Evolutionary conservation across 1,140 invertebrate species (phyloP).

Genomic region (Neomicropteryx cornuta): DNA sequence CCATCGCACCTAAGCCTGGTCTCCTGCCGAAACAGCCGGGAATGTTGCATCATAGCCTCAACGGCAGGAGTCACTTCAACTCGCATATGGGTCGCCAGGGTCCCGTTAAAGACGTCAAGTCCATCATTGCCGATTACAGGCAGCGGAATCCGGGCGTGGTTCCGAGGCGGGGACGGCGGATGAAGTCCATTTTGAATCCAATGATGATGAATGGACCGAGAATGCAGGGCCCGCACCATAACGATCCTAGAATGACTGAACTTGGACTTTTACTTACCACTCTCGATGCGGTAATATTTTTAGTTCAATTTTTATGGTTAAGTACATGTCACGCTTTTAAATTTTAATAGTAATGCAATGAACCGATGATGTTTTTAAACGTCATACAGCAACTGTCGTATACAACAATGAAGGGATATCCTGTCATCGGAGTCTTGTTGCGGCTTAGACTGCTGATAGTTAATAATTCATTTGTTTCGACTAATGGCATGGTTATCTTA

Average conservation of each 20-base stretch:
- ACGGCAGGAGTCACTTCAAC: too few species aligned
- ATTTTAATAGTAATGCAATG: too few species aligned
- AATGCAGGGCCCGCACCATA: constrained; percentile 7
- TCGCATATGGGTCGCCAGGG: constrained; percentile 53
- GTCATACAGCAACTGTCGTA: too few species aligned
- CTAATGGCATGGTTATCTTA: too few species aligned
- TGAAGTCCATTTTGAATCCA: constrained; percentile 38
- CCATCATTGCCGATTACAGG: constrained; percentile 73
- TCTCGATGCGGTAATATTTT: constrained; percentile 8
- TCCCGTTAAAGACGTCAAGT: constrained; percentile 65
- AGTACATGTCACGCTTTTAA: too few species aligned
- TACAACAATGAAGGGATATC: too few species aligned
- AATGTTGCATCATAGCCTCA: too few species aligned
- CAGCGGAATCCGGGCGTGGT: constrained; percentile 59
- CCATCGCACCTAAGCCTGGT: constrained; percentile 31
- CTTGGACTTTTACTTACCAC: constrained; percentile 8
- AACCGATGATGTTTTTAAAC: too few species aligned
- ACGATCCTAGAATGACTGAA: constrained; percentile 6
- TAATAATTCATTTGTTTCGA: too few species aligned
- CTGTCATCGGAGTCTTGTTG: too few species aligned
- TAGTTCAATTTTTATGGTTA: too few species aligned
- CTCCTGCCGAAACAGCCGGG: constrained; percentile 22
- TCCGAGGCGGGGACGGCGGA: constrained; percentile 49
- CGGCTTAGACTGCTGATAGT: too few species aligned
- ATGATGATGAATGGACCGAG: constrained; percentile 30